phyloP scores from a whole-genome alignment of 2,797 vertebrate species.

The Glossophaga mutica region DNA sequence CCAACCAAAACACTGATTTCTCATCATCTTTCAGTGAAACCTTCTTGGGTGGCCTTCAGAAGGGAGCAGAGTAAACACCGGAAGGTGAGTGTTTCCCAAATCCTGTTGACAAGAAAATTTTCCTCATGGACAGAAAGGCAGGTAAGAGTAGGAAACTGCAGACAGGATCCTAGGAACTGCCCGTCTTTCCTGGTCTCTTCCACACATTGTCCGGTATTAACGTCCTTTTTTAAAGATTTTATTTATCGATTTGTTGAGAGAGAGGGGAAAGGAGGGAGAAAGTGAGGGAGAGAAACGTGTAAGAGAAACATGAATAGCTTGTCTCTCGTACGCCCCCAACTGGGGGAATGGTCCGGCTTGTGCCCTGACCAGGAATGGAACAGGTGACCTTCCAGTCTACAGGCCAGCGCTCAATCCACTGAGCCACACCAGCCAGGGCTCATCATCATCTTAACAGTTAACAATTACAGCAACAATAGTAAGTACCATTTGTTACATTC shows the following conservation, averaged over 20 bases:
- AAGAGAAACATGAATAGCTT: too few relatives aligned
- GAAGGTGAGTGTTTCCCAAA: conserved; percentile 48
- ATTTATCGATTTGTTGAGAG: too few relatives aligned
- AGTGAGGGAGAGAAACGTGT: too few relatives aligned
- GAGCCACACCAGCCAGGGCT: too few relatives aligned
- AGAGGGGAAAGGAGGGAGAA: too few relatives aligned
- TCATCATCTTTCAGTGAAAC: conserved; percentile 55
- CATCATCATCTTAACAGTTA: neutral
- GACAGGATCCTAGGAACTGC: neutral
- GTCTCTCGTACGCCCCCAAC: too few relatives aligned
- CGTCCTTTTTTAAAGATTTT: too few relatives aligned
- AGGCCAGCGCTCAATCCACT: too few relatives aligned
- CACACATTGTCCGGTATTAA: neutral
- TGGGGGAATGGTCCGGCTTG: too few relatives aligned
- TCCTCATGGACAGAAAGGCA: neutral
- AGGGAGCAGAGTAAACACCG: conserved; percentile 27
- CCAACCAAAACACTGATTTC: conserved; percentile 35
- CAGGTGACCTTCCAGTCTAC: too few relatives aligned
- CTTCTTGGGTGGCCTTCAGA: neutral
- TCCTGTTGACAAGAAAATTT: neutral
- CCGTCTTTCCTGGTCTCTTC: neutral
- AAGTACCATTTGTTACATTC: neutral
- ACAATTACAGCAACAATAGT: neutral
- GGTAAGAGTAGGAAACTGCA: too few relatives aligned
- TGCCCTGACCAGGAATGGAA: too few relatives aligned